These are phyloP conservation scores for Gonocerus acuteangulatus DNA, from an alignment of 2,888 invertebrate genomes.

Conservation along the genomic window DNA sequence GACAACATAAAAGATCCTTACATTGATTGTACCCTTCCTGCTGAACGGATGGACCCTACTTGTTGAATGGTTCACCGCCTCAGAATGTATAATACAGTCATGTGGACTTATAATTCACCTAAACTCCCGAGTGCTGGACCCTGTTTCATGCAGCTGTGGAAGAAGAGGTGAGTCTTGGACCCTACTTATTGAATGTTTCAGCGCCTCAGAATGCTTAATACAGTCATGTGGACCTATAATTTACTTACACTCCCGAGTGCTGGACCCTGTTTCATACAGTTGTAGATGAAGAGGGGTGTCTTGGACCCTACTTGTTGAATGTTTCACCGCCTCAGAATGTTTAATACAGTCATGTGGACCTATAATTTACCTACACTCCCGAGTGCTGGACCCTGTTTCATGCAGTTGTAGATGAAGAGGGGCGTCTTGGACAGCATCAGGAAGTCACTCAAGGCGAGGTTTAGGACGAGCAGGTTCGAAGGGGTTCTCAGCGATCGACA, in stretches of 20 bases:
- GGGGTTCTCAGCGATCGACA: slow-evolving; percentile 63
- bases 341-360: neutral
- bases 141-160: slow-evolving; percentile 63
- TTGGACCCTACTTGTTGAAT: no score
- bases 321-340: no score
- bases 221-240: neutral
- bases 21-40: no score
- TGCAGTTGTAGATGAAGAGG: slow-evolving; percentile 65
- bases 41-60: no score
- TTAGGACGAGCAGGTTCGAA: slow-evolving; percentile 65
- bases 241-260: slow-evolving; percentile 63
- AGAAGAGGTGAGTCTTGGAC: slow-evolving; percentile 64
- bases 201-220: no score
- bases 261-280: slow-evolving; percentile 64
- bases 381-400: slow-evolving; percentile 62
- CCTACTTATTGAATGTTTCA: no score
- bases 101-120: slow-evolving; percentile 47
- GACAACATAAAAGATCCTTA: no score
- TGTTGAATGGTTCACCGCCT: no score
- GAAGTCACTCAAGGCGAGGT: slow-evolving; percentile 67
- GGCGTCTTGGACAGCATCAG: slow-evolving; percentile 65
- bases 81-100: no score
- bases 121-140: slow-evolving; percentile 65
- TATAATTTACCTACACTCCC: slow-evolving; percentile 57
- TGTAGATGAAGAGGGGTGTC: slow-evolving; percentile 67